phyloP scores from a whole-genome alignment of 2,113 vertebrate species.

The Fukomys damarensis region DNA sequence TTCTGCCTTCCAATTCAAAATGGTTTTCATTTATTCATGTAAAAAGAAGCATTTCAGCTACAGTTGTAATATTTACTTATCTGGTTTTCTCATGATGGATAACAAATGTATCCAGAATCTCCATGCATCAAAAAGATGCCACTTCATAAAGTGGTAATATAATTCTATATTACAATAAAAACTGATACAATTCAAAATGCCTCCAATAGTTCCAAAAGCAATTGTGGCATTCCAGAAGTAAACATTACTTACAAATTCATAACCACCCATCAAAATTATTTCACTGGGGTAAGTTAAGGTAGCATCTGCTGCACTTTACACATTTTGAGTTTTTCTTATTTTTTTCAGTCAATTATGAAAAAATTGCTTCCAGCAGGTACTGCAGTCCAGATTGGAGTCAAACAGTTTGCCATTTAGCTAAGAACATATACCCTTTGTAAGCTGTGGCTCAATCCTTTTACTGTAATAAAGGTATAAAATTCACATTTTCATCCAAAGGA shows the following conservation, averaged over 20 bases:
- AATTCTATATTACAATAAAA: slow-evolving; percentile 79
- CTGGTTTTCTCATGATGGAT: slow-evolving; percentile 82
- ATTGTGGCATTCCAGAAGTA: slow-evolving; percentile 80
- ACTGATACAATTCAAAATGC: slow-evolving; percentile 78
- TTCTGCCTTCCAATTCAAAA: slow-evolving; percentile 72
- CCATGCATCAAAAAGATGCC: slow-evolving; percentile 77
- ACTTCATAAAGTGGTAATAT: slow-evolving; percentile 77
- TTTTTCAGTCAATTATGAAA: slow-evolving; percentile 41
- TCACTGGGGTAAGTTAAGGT: slow-evolving; percentile 67
- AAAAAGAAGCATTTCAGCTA: slow-evolving; percentile 80
- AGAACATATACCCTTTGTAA: not conserved
- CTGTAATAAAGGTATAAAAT: slow-evolving; percentile 69
- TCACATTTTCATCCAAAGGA: slow-evolving; percentile 45
- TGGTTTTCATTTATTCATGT: slow-evolving; percentile 81
- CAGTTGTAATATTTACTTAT: slow-evolving; percentile 83
- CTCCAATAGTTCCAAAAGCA: slow-evolving; percentile 77
- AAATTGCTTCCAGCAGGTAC: slow-evolving; percentile 63
- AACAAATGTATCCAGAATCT: slow-evolving; percentile 80
- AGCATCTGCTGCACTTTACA: slow-evolving; percentile 65
- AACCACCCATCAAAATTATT: slow-evolving; percentile 76
- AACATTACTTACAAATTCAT: slow-evolving; percentile 79
- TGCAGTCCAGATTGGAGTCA: slow-evolving; percentile 55
- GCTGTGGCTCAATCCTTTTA: not conserved
- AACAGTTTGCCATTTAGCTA: slow-evolving; percentile 48
- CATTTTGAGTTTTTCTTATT: slow-evolving; percentile 71